Evolutionary conservation across 2,888 invertebrate species (phyloP).

Genomic region (Tetragnatha montana): DNA sequence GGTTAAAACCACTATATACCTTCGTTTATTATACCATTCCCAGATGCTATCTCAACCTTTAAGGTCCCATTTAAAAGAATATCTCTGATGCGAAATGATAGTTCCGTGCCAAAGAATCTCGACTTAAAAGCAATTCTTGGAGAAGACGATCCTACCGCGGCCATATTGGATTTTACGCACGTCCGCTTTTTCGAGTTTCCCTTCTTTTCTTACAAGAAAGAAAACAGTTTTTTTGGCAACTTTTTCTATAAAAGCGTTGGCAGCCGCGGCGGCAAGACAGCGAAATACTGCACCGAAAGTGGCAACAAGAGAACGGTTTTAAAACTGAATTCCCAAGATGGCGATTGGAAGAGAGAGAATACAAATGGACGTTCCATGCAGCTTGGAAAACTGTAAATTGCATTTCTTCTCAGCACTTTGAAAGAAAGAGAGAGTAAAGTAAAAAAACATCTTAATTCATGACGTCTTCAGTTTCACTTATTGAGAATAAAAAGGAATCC

Average conservation of each 20-base stretch:
- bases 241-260: neutral
- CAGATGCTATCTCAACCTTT: neutral
- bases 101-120: neutral
- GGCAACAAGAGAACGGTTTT: slow-evolving; percentile 61
- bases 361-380: slow-evolving; percentile 46
- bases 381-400: slow-evolving; percentile 52
- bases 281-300: slow-evolving; percentile 45
- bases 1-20: neutral
- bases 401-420: slow-evolving; percentile 9
- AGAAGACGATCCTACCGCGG: neutral
- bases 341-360: slow-evolving; percentile 57
- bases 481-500: slow-evolving; percentile 15
- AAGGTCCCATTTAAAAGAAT: neutral
- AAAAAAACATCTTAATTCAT: slow-evolving; percentile 39
- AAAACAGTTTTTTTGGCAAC: slow-evolving; percentile 7
- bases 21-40: neutral
- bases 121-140: slow-evolving; percentile 17
- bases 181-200: slow-evolving; percentile 15
- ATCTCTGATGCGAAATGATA: slow-evolving; percentile 6
- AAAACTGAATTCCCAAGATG: slow-evolving; percentile 55
- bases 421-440: neutral
- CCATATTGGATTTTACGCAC: slow-evolving; percentile 54
- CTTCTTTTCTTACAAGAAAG: slow-evolving; percentile 1
- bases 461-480: slow-evolving; percentile 51
- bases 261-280: neutral